Evolutionary conservation across 2,797 vertebrate genomes (phyloP), one percentile per base, ranked within the genome.

Genomic region (Tympanoctomys barrerae): DNA sequence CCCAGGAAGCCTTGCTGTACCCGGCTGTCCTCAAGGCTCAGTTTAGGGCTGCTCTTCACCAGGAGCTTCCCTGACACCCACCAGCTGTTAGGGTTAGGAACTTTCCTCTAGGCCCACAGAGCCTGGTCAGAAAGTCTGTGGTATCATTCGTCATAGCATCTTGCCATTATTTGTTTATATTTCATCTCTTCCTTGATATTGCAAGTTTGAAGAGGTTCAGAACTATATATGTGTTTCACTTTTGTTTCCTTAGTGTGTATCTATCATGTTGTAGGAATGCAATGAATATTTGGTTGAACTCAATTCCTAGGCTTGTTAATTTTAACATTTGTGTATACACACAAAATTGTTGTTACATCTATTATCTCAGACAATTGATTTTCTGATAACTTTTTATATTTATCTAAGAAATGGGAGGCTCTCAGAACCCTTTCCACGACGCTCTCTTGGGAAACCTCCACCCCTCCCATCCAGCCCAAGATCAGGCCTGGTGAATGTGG

Each of bases 211-310:
- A 54, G 28, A 75, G 33, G 49, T 68, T 62, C 42, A 90, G n/a
- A 31, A 46, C 10, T 9, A 7, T 80, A 54, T 80, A 42, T 54
- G 70, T 59, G 13, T 46, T 80, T 93, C 83, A n/a, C 77, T 84
- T 82, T 83, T 79, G 3, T 49, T 80, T 22, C 88, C 13, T 59
- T 1, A 75, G 22, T 66, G 81, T 70, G 18, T 66, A 81, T 79
- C 83, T 92, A 46, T 2, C 62, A 68, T n/a, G 0, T 57, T 78
- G 1, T 54, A 73, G 28, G 52, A 93, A 19, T 28, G 19, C 68
- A 93, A 68, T 22, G 24, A 70, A 13, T 82, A 85, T 85, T 95
- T 85, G 81, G 75, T 75, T 89, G 78, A 93, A 83, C 82, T 94
- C 71, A 54, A 80, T 78, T 87, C 36, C 70, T 88, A 95, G 33